Conservation (phyloP, 1,140 invertebrate species). For the Zeugodacus cucurbitae region DNA sequence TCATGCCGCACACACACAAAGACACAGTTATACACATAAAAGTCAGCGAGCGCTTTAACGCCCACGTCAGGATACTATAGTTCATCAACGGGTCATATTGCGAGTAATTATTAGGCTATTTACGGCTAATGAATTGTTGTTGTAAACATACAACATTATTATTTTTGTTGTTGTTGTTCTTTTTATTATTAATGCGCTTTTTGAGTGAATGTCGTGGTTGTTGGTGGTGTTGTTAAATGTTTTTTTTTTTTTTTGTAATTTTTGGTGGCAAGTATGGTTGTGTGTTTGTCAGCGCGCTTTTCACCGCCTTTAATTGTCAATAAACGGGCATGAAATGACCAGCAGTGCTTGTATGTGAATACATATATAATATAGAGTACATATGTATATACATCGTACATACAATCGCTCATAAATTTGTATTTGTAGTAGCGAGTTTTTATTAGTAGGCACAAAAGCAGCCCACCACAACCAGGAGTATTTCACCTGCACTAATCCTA, state of each 20-base stretch:
- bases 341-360: neutral
- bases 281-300: neutral
- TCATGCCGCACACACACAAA: neutral
- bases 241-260: neutral
- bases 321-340: neutral
- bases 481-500: neutral
- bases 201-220: neutral
- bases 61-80: neutral
- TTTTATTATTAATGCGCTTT: neutral
- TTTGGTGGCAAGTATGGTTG: neutral
- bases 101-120: neutral
- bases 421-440: neutral
- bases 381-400: neutral
- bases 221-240: neutral
- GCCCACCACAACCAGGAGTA: neutral
- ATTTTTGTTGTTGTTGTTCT: neutral
- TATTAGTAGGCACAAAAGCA: too few species aligned
- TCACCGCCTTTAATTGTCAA: neutral
- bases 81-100: conserved; percentile 1
- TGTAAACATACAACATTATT: neutral
- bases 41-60: neutral
- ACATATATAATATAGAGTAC: neutral
- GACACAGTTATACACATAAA: neutral
- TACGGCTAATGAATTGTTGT: neutral
- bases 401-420: neutral